Base-by-base conservation (phyloP, 35 echinoderm and acorn worm species). In the Chiridota heheva region DNA sequence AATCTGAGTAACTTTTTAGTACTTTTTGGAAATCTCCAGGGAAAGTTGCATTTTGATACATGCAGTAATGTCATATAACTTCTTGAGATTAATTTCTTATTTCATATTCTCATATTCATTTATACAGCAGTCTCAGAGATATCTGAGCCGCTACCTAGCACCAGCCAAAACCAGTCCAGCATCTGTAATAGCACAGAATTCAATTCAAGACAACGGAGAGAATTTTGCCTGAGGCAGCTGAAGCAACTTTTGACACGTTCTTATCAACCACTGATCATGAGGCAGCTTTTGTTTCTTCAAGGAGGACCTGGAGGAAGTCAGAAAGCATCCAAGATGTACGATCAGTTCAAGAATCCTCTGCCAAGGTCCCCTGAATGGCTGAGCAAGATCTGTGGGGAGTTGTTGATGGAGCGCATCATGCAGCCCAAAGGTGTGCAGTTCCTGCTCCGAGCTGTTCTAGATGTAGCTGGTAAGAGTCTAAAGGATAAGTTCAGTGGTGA, bases 251-350 rank as follows among this genome's bases (percentile, higher is more conserved):
- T 91, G 32, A 38, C 62, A 27, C 73, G 66, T 42, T 35, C 78
- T 55, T 98, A 88, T 40, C 93, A 91, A 44, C 95, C 95, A 24
- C 53, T 80, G 29, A 76, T 98, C 0, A 88, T 91, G 30, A 87
- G 81, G 49, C 85, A 92, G 63, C 85, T 98, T 18, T 81, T 98
- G 15, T 28, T 98, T 3, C 60, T 98, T 15, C 95, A 98, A 55
- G 89, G 95, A 44, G 95, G 95, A 7, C 78, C 79, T 48, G 84
- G 83, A 5, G 65, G 41, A 22, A 68, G 34, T 1, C 63, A 55
- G 29, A 67, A 45, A 35, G 26, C 12, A 13, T 7, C 26, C 17
- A 60, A 42, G 26, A 61, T 33, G 33, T 63, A 36, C 28, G 30
- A 20, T 12, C 31, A 29, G 37, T 55, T 43, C 2, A 66, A n/a